phyloP scores from a whole-genome alignment of 2,888 invertebrate genomes.

The Drosophila prostipennis region DNA sequence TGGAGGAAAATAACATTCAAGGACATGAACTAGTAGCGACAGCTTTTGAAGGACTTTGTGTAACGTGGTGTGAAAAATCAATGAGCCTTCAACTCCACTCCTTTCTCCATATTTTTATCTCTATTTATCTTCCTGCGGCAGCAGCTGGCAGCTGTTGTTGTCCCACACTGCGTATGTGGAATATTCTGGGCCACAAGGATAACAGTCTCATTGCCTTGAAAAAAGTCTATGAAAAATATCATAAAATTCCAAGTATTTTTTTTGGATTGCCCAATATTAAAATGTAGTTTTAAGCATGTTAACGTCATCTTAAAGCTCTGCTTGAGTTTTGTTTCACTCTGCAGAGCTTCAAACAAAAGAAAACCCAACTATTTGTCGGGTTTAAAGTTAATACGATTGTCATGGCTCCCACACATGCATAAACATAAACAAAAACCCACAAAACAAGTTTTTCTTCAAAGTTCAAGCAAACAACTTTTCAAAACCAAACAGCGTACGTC shows the following conservation, averaged over 20 bases:
- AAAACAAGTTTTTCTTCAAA: constrained; percentile 27
- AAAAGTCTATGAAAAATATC: too few species aligned
- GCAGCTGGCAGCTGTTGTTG: background rate
- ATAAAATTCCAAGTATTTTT: too few species aligned
- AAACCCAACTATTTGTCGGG: constrained; percentile 4
- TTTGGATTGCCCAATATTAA: too few species aligned
- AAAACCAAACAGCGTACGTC: constrained; percentile 13
- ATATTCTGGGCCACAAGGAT: constrained; percentile 18
- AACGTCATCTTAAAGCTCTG: background rate
- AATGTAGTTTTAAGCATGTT: too few species aligned
- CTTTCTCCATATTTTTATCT: background rate
- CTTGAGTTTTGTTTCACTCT: constrained; percentile 5
- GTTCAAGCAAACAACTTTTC: constrained; percentile 33
- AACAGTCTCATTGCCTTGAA: background rate
- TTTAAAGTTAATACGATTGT: constrained; percentile 4
- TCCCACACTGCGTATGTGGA: constrained; percentile 14
- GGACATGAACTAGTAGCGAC: constrained; percentile 53
- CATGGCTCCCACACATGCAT: constrained; percentile 34
- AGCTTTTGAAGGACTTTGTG: constrained; percentile 34
- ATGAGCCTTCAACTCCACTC: constrained; percentile 50
- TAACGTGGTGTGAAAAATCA: constrained; percentile 65
- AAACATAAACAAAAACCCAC: constrained; percentile 7
- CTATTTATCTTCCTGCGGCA: constrained; percentile 1
- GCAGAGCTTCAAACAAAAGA: constrained; percentile 10
- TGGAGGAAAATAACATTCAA: constrained; percentile 61